phyloP scores from a whole-genome alignment of 2,113 vertebrate genomes.

The Rousettus leschenaultii region DNA sequence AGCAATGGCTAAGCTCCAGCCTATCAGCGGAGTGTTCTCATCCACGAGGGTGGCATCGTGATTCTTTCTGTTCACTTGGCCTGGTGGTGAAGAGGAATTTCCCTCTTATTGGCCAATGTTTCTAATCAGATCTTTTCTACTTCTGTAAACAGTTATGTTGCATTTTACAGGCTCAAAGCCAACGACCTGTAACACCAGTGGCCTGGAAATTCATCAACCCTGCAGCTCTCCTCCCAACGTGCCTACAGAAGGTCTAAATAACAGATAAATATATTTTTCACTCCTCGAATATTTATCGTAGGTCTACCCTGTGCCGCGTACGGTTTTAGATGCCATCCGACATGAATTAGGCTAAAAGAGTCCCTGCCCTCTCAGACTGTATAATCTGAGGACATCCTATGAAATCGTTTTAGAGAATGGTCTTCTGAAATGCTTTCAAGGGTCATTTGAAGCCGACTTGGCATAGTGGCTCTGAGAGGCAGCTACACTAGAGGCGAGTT shows the following conservation, averaged over 20 bases:
- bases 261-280: neutral
- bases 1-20: slow-evolving; percentile 48
- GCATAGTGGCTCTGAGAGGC: neutral
- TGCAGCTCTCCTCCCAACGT: too few species aligned
- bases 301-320: neutral
- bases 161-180: too few species aligned
- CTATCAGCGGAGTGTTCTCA: slow-evolving; percentile 6
- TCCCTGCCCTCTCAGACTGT: neutral
- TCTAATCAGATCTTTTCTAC: too few species aligned
- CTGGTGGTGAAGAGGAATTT: neutral
- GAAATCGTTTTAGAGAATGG: neutral
- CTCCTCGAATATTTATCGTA: neutral
- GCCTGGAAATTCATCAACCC: too few species aligned
- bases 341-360: neutral
- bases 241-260: neutral
- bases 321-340: neutral
- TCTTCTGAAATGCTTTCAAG: neutral
- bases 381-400: neutral
- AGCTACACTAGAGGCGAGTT: neutral
- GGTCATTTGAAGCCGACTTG: neutral
- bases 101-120: too few species aligned
- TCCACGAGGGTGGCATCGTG: neutral
- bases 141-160: too few species aligned
- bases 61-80: neutral
- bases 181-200: too few species aligned